Conservation (phyloP, 2,797 vertebrate species). For the Trematomus bernacchii region DNA sequence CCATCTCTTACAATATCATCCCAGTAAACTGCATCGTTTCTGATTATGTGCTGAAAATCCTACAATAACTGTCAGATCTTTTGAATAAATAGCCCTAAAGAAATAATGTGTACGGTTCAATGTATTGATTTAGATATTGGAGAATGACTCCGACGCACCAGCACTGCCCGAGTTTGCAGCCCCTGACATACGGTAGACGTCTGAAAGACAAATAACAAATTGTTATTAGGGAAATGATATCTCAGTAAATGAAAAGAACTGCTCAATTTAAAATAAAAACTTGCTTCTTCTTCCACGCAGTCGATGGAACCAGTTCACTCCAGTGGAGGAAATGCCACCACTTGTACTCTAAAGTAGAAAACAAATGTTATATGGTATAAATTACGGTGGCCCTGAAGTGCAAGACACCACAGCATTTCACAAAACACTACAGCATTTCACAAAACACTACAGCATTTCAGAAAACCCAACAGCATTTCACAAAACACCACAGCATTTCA, state of each 20-base stretch:
- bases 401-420: no score
- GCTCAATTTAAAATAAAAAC: conserved; percentile 38
- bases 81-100: background rate
- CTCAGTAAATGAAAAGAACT: background rate
- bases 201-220: conserved; percentile 52
- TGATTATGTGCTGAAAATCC: background rate
- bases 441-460: no score
- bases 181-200: conserved; percentile 62
- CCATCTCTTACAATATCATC: no score
- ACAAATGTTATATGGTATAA: background rate
- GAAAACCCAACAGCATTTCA: no score
- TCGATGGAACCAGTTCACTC: conserved; percentile 80
- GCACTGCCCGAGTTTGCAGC: conserved; percentile 32
- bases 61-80: background rate
- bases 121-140: conserved; percentile 35
- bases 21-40: background rate
- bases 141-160: conserved; percentile 47
- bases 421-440: no score
- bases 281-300: conserved; percentile 86
- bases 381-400: no score
- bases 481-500: no score
- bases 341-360: conserved; percentile 81
- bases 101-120: background rate
- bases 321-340: conserved; percentile 77
- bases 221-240: background rate